Base-by-base conservation (phyloP, 1,140 invertebrate species). In the Rhizoglyphus robini region DNA sequence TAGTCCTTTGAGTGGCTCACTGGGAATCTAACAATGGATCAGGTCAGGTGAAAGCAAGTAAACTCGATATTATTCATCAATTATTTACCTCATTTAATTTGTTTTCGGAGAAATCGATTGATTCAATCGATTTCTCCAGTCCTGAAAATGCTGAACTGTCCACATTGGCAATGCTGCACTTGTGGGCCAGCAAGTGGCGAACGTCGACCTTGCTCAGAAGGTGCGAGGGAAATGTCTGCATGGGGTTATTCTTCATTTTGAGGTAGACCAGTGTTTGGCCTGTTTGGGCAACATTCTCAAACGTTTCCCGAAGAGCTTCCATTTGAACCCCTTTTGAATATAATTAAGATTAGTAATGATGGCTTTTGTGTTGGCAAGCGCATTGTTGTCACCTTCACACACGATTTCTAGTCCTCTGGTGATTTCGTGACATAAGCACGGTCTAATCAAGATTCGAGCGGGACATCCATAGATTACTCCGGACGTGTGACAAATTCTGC, bases 181-280 rank as follows among this genome's bases (percentile, higher is more conserved):
- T 89, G 70, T 88, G 86, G 20, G 90, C 87, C 30, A 87, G 88
- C 11, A 92, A 79, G 72, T 91, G 88, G 68, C 85, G 83, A 67
- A 91, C 89, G 71, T 88, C 86, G 69, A 91, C 77, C 5, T 87
- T 88, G n/a, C 89, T 79, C 73, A 92, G 89, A 36, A 90, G 81
- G 73, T 86, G 88, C 11, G 86, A 84, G 47, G 87, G 86, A 49
- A 92, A 78, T 75, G 88, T 88, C 0, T 85, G 84, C 68, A 90
- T 74, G 71, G 83, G 84, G 73, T 88, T 89, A 75, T 89, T 87
- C 20, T 88, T 81, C 46, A 91, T 75, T 72, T 89, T 90, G 54
- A 92, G 76, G 75, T 91, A 91, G 75, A 86, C 88, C 68, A 90
- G 82, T 65, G 84, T 83, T 25, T 70, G 70, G 18, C 77, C 72